Percentiles rank a stretch among this genome's conserved stretches.
phyloP scores from a whole-genome alignment of 2,113 vertebrate genomes.

The Vulpes ferrilata region DNA sequence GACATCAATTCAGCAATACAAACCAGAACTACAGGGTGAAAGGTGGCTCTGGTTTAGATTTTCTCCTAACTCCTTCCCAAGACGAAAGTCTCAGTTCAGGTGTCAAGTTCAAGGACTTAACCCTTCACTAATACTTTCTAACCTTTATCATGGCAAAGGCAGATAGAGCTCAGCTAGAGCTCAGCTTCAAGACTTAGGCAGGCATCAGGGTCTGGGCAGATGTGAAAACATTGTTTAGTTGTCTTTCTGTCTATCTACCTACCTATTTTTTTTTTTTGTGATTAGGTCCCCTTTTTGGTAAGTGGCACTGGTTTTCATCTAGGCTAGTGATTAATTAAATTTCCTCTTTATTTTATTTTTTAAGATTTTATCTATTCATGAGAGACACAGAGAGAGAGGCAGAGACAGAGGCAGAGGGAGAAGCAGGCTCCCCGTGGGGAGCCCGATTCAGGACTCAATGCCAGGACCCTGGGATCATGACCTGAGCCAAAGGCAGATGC shows the following conservation, averaged over 20 bases:
- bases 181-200: background rate
- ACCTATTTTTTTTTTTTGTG: background rate
- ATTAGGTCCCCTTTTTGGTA: background rate
- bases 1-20: background rate
- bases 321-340: background rate
- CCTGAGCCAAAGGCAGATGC: too few species aligned
- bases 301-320: background rate
- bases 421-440: too few species aligned
- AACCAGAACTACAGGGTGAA: background rate
- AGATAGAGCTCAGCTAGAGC: background rate
- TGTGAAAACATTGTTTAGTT: background rate
- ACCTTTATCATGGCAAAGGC: background rate
- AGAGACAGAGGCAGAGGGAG: too few species aligned
- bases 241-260: background rate
- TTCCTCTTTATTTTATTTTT: background rate
- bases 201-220: background rate
- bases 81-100: conserved; percentile 1
- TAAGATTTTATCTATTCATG: too few species aligned
- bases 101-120: background rate
- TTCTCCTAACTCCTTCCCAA: background rate
- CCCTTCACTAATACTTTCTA: background rate
- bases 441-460: too few species aligned
- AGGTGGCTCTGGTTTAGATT: background rate
- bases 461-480: too few species aligned
- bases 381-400: too few species aligned